These are phyloP conservation scores for Drosophila parthenogenetica DNA, from an alignment of 2,888 invertebrate genomes.

Conservation along the genomic window DNA sequence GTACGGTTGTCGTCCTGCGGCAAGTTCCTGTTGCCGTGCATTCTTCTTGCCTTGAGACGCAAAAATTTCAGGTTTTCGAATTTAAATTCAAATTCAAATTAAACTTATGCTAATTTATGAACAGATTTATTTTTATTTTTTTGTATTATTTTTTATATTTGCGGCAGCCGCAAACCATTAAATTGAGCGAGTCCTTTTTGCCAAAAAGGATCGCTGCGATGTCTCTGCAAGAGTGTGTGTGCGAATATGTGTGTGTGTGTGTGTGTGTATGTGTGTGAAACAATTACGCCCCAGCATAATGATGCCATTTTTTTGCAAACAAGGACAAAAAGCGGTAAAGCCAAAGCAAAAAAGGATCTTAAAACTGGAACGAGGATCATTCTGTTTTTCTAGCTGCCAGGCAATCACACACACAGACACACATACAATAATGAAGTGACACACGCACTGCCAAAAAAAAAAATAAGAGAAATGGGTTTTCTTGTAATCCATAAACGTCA, in stretches of 20 bases:
- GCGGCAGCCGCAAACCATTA: constrained; percentile 76
- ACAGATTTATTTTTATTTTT: constrained; percentile 48
- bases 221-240: constrained; percentile 4
- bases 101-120: constrained; percentile 74
- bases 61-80: constrained; percentile 59
- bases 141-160: constrained; percentile 22
- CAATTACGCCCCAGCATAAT: constrained; percentile 78
- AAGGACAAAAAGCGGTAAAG: constrained; percentile 42
- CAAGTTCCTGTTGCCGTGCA: constrained; percentile 10
- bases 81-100: constrained; percentile 68
- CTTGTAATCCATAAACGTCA: constrained; percentile 83
- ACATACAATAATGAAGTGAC: constrained; percentile 15
- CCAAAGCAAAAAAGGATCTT: constrained; percentile 46
- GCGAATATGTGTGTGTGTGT: constrained; percentile 30
- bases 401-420: constrained; percentile 18
- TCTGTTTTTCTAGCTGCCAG: constrained; percentile 51
- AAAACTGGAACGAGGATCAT: constrained; percentile 28
- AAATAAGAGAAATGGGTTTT: constrained; percentile 56
- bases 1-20: constrained; percentile 31
- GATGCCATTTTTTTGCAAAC: constrained; percentile 69
- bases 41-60: constrained; percentile 21
- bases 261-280: constrained; percentile 50
- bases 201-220: constrained; percentile 42
- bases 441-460: constrained; percentile 10
- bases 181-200: constrained; percentile 64